phyloP scores from a whole-genome alignment of 2,797 vertebrate genomes.

The Antennarius maculatus region DNA sequence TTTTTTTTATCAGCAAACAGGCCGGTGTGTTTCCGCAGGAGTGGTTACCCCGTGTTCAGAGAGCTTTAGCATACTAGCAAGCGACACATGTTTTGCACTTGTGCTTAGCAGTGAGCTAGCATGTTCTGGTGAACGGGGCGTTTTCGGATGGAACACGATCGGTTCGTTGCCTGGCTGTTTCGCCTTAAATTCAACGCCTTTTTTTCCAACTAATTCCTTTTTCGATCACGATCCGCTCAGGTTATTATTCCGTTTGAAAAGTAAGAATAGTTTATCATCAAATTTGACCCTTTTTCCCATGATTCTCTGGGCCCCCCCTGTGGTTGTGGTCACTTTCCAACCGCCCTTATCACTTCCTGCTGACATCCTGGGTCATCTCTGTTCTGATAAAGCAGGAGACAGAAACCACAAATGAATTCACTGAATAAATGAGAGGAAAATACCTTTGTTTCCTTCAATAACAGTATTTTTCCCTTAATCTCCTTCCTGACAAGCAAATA shows the following conservation, averaged over 20 bases:
- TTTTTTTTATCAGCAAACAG: constrained; percentile 35
- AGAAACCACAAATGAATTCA: neutral
- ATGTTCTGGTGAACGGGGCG: neutral
- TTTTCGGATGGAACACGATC: neutral
- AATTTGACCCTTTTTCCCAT: neutral
- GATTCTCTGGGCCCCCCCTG: constrained; percentile 24
- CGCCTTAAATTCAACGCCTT: neutral
- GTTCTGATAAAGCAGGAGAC: constrained; percentile 19
- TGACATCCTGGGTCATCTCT: constrained; percentile 5
- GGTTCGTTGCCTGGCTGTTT: no score
- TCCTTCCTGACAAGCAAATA: neutral
- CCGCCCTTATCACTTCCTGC: constrained; percentile 44
- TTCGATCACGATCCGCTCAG: constrained; percentile 1
- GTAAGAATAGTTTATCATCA: no score
- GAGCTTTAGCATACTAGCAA: constrained; percentile 48
- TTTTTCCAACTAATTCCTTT: neutral
- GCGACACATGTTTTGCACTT: constrained; percentile 35
- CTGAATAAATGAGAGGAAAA: no score
- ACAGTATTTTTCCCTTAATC: no score
- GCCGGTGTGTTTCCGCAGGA: constrained; percentile 44
- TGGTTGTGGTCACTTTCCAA: constrained; percentile 33
- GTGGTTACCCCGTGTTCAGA: constrained; percentile 44
- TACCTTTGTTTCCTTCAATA: neutral
- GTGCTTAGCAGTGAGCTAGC: constrained; percentile 29
- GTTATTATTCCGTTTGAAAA: no score